phyloP scores from a whole-genome alignment of 2,888 invertebrate species.

The Chaetoderma sp. region DNA sequence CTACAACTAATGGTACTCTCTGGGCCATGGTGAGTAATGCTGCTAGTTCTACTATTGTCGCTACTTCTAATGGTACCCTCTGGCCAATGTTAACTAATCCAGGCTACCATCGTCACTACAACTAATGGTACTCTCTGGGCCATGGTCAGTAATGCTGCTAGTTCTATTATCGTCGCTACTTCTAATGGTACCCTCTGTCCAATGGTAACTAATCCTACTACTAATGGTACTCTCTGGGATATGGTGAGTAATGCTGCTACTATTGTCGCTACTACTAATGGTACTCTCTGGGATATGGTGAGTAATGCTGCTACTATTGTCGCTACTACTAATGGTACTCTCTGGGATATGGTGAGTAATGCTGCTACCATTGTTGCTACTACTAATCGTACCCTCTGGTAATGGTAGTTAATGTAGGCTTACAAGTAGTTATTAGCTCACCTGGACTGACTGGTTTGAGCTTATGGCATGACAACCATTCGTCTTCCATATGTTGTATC shows the following conservation, averaged over 20 bases:
- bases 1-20: constrained; percentile 82
- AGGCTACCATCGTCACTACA: constrained; percentile 83
- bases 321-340: constrained; percentile 79
- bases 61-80: not conserved
- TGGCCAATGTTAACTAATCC: not conserved
- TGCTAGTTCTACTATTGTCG: not conserved
- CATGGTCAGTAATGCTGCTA: constrained; percentile 80
- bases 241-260: constrained; percentile 90
- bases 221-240: constrained; percentile 93
- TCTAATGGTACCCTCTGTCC: no score
- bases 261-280: constrained; percentile 79
- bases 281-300: constrained; percentile 95
- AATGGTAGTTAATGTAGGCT: no score
- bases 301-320: constrained; percentile 88
- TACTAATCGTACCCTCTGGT: constrained; percentile 91
- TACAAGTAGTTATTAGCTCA: no score
- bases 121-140: constrained; percentile 94
- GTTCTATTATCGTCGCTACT: no score
- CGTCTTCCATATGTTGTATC: no score
- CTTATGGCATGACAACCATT: no score
- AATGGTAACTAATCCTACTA: no score
- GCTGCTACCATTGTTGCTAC: constrained; percentile 81
- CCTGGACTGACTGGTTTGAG: no score
- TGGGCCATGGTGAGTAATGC: constrained; percentile 89
- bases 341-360: constrained; percentile 89